Conservation (phyloP, 2,888 invertebrate species). For the Boloria selene region DNA sequence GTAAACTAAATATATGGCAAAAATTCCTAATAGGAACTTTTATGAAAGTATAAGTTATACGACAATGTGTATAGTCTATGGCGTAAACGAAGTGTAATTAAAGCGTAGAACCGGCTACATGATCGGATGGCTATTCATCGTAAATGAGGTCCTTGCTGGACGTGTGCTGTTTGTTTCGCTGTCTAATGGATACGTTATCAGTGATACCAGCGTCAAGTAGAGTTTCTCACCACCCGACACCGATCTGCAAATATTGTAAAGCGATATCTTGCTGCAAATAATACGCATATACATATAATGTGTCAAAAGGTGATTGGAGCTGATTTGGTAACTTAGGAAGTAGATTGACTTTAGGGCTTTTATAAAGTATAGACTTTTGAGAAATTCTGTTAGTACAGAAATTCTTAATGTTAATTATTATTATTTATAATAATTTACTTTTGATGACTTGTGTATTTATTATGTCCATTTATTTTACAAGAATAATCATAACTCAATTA, state of each 20-base stretch:
- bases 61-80: conserved; percentile 51
- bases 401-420: too few species aligned
- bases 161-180: conserved; percentile 62
- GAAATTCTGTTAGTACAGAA: too few species aligned
- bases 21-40: too few species aligned
- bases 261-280: conserved; percentile 18
- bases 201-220: conserved; percentile 49
- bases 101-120: conserved; percentile 59
- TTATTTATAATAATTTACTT: too few species aligned
- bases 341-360: neutral
- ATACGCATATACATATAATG: conserved; percentile 6
- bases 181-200: conserved; percentile 56
- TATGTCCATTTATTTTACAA: too few species aligned
- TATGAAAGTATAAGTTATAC: conserved; percentile 30
- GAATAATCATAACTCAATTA: neutral
- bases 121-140: conserved; percentile 60
- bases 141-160: conserved; percentile 66
- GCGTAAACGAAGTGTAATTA: conserved; percentile 62
- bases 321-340: neutral
- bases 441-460: too few species aligned
- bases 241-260: conserved; percentile 26
- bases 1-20: too few species aligned
- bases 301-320: conserved; percentile 9
- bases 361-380: too few species aligned
- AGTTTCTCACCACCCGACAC: conserved; percentile 32